Conservation (phyloP, 1,140 invertebrate species). For the Sycophila sp. region DNA sequence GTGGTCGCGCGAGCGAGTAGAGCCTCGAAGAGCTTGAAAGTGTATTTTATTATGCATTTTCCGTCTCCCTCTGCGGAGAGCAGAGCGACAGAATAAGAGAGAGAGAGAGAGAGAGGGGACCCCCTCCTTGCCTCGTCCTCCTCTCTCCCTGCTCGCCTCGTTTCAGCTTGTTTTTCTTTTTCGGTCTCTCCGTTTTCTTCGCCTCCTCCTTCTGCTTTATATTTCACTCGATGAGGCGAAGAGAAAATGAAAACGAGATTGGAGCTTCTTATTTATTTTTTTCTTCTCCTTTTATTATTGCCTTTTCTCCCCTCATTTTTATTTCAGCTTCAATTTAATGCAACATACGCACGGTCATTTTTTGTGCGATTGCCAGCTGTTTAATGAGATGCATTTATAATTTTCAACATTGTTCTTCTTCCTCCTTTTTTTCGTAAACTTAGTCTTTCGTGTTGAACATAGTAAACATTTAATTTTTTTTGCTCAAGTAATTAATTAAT, state of each 20-base stretch:
- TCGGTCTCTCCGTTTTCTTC: not conserved
- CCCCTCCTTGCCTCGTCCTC: not conserved
- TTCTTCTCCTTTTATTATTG: not conserved
- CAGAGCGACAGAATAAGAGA: too few relatives aligned
- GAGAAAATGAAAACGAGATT: conserved; percentile 26
- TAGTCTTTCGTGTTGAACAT: too few relatives aligned
- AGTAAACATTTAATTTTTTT: too few relatives aligned
- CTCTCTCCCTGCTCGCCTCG: not conserved
- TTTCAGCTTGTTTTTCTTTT: not conserved
- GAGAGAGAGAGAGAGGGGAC: too few relatives aligned
- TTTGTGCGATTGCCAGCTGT: too few relatives aligned
- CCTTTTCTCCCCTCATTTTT: not conserved
- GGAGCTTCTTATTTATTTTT: conserved; percentile 12
- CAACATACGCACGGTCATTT: too few relatives aligned
- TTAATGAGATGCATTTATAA: too few relatives aligned
- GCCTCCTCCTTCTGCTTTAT: not conserved
- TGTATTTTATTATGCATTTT: conserved; percentile 34
- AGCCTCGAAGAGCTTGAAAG: conserved; percentile 22
- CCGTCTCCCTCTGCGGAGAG: conserved; percentile 23
- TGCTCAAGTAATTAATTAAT: too few relatives aligned
- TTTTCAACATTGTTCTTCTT: not conserved
- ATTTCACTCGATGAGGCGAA: conserved; percentile 5
- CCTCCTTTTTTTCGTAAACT: too few relatives aligned
- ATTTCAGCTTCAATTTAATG: too few relatives aligned
- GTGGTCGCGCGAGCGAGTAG: not conserved